phyloP scores from a whole-genome alignment of 2,888 invertebrate species.

The Temnothorax rugatulus region DNA sequence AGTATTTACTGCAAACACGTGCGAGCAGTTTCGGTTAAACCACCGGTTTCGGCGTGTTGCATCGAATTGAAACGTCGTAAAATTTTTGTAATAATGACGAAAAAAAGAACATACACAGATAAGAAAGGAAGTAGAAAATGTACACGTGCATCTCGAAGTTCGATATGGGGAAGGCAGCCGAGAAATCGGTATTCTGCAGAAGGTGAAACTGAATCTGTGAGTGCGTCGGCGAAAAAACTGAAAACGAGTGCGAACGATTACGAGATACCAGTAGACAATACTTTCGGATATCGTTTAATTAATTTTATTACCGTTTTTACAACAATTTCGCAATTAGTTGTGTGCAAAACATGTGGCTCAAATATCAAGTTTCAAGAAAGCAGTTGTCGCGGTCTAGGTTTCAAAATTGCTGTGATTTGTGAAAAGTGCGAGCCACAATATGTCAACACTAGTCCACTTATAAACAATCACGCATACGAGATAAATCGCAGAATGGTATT shows the following conservation, averaged over 20 bases:
- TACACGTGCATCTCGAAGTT: too few species aligned
- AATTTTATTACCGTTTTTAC: not conserved
- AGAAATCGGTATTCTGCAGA: not conserved
- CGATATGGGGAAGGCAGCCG: not conserved
- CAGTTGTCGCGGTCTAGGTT: not conserved
- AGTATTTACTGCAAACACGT: too few species aligned
- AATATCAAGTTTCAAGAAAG: not conserved
- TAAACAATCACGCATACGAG: not conserved
- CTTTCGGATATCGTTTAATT: constrained; percentile 1
- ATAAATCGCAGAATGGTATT: not conserved
- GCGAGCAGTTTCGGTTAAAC: too few species aligned
- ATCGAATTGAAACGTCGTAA: too few species aligned
- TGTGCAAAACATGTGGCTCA: not conserved
- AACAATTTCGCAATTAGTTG: not conserved
- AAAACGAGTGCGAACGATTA: not conserved
- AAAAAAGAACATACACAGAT: too few species aligned
- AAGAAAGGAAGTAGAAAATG: too few species aligned
- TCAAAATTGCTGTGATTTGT: not conserved
- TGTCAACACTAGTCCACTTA: not conserved
- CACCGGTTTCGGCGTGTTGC: too few species aligned
- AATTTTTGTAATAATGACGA: too few species aligned
- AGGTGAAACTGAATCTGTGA: not conserved
- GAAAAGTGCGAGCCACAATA: not conserved
- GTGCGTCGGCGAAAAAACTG: not conserved
- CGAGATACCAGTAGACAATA: not conserved